phyloP scores from a whole-genome alignment of 2,888 invertebrate genomes.

The Drosophila ezoana region DNA sequence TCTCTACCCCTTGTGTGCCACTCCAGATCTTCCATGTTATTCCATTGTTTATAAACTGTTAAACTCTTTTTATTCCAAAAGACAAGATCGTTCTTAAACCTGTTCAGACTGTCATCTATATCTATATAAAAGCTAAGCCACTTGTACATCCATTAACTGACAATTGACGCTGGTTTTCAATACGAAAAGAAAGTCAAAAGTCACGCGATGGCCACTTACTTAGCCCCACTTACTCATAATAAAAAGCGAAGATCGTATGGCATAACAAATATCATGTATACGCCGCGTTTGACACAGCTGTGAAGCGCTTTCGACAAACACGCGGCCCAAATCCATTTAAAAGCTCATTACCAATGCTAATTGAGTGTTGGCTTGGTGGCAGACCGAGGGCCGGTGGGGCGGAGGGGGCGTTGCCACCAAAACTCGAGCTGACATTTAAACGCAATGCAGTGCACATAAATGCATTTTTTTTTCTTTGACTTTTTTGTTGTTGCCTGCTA shows the following conservation, averaged over 20 bases:
- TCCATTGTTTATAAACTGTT: too few relatives aligned
- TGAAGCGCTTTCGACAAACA: slow-evolving; percentile 69
- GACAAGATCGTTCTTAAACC: neutral
- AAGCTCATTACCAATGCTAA: slow-evolving; percentile 79
- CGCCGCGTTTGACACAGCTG: slow-evolving; percentile 49
- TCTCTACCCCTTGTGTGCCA: too few relatives aligned
- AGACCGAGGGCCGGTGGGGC: slow-evolving; percentile 28
- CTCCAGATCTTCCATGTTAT: too few relatives aligned
- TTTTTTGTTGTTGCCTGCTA: slow-evolving; percentile 8
- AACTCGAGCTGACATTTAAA: slow-evolving; percentile 31
- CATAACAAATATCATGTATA: slow-evolving; percentile 69
- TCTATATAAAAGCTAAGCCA: neutral
- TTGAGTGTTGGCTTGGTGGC: slow-evolving; percentile 34
- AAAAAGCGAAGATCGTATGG: slow-evolving; percentile 13
- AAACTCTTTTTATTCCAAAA: too few relatives aligned
- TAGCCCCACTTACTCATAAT: slow-evolving; percentile 14
- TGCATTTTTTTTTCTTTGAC: slow-evolving; percentile 18
- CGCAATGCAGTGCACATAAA: slow-evolving; percentile 29
- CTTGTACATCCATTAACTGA: slow-evolving; percentile 1
- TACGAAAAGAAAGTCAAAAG: slow-evolving; percentile 51
- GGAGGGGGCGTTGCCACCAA: slow-evolving; percentile 4
- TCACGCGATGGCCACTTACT: slow-evolving; percentile 33
- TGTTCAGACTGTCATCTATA: neutral
- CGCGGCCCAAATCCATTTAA: slow-evolving; percentile 62
- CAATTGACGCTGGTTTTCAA: slow-evolving; percentile 12